Conservation (phyloP, 2,113 vertebrate species). For the Labeo rohita region DNA sequence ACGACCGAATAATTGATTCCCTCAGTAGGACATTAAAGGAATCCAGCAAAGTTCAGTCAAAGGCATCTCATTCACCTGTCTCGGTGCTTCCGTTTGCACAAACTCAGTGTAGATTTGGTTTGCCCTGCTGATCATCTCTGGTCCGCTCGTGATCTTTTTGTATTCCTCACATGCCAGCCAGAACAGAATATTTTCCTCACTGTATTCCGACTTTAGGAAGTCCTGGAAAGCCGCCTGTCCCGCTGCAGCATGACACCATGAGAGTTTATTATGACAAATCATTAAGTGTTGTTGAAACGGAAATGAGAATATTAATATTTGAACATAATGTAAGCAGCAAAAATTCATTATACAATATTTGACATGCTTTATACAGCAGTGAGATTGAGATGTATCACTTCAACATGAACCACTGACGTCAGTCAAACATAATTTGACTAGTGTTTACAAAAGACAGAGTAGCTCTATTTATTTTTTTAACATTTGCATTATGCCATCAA, state of each 20-base stretch:
- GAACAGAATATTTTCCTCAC: constrained; percentile 96
- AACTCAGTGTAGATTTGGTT: constrained; percentile 93
- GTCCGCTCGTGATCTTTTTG: constrained; percentile 83
- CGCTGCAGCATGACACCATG: constrained; percentile 72
- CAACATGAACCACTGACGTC: neutral
- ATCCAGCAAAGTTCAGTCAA: neutral
- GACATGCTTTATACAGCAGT: neutral
- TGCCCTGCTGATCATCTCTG: constrained; percentile 84
- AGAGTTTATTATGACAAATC: neutral
- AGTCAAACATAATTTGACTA: neutral
- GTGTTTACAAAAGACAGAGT: neutral
- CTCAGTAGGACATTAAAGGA: neutral
- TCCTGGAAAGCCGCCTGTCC: constrained; percentile 87
- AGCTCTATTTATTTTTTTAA: neutral
- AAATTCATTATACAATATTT: neutral
- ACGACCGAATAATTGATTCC: neutral
- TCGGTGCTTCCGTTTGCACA: constrained; percentile 89
- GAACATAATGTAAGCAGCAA: neutral
- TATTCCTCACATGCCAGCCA: constrained; percentile 94
- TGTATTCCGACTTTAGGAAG: constrained; percentile 94
- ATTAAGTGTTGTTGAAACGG: neutral
- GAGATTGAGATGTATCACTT: neutral
- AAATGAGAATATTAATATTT: constrained; percentile 8
- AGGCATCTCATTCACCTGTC: constrained; percentile 80
- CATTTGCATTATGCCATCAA: constrained; percentile 14